A percentile compares a stretch with the other conserved stretches of the same genome.
These are phyloP conservation scores for Pempheris klunzingeri DNA, from an alignment of 2,797 vertebrate genomes.

Conservation along the genomic window DNA sequence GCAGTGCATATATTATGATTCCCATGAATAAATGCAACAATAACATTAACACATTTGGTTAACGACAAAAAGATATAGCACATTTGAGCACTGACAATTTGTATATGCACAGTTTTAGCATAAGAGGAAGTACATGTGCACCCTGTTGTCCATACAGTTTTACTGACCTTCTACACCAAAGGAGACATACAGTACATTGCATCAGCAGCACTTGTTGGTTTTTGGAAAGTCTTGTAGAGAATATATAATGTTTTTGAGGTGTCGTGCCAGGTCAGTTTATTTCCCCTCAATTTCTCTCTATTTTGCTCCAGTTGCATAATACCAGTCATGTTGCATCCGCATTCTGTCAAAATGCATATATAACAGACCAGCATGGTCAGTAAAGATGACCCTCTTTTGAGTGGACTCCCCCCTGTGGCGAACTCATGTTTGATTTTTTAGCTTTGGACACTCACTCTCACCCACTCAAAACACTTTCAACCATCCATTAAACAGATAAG, in stretches of 20 bases:
- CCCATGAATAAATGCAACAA: constrained; percentile 82
- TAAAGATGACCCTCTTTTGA: constrained; percentile 36
- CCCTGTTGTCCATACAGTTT: constrained; percentile 78
- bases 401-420: constrained; percentile 55
- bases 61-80: constrained; percentile 81
- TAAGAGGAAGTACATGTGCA: constrained; percentile 78
- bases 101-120: constrained; percentile 77
- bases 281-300: constrained; percentile 36
- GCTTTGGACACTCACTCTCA: constrained; percentile 42
- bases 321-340: constrained; percentile 64
- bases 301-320: constrained; percentile 75
- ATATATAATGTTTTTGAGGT: constrained; percentile 53
- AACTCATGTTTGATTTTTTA: constrained; percentile 41
- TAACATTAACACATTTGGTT: constrained; percentile 81
- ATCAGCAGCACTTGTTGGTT: constrained; percentile 81
- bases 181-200: constrained; percentile 70
- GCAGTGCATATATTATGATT: constrained; percentile 82
- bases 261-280: constrained; percentile 35
- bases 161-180: constrained; percentile 74
- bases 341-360: constrained; percentile 74
- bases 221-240: constrained; percentile 67
- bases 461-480: constrained; percentile 45
- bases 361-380: constrained; percentile 59
- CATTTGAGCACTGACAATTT: constrained; percentile 78
- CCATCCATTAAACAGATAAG: constrained; percentile 52